These are phyloP conservation scores for Hephaestus fuliginosus DNA, from an alignment of 2,797 vertebrate species.

Conservation along the genomic window DNA sequence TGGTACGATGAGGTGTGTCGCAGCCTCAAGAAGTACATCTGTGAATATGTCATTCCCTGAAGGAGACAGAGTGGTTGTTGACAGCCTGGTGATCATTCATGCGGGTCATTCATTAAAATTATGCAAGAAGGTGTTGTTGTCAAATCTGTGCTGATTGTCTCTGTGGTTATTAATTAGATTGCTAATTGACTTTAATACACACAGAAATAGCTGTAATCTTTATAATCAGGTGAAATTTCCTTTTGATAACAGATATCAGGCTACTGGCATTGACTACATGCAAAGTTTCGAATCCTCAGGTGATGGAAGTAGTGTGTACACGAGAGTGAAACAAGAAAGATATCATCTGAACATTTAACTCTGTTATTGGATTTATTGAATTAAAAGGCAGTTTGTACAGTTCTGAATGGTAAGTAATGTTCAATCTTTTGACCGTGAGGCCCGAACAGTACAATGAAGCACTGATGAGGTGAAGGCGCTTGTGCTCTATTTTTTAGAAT, in stretches of 20 bases:
- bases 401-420: background rate
- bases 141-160: conserved; percentile 3
- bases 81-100: conserved; percentile 34
- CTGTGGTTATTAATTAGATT: conserved; percentile 4
- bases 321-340: background rate
- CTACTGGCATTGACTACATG: conserved; percentile 12
- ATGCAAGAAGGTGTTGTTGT: conserved; percentile 25
- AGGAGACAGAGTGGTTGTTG: conserved; percentile 24
- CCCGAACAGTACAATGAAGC: background rate
- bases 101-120: conserved; percentile 42
- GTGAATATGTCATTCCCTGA: conserved; percentile 95
- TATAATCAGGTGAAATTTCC: background rate
- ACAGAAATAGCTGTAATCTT: background rate
- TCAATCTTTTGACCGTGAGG: background rate
- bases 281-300: background rate
- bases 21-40: conserved; percentile 93
- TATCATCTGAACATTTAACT: background rate
- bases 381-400: background rate
- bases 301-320: background rate
- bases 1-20: conserved; percentile 95
- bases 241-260: background rate
- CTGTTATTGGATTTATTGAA: background rate
- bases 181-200: background rate
- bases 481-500: background rate
- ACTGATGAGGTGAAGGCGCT: too few relatives aligned